A percentile compares a stretch with the other conserved stretches of the same genome.
These are phyloP conservation scores for Burhinus oedicnemus DNA, from an alignment of 2,113 vertebrate species.

Conservation along the genomic window DNA sequence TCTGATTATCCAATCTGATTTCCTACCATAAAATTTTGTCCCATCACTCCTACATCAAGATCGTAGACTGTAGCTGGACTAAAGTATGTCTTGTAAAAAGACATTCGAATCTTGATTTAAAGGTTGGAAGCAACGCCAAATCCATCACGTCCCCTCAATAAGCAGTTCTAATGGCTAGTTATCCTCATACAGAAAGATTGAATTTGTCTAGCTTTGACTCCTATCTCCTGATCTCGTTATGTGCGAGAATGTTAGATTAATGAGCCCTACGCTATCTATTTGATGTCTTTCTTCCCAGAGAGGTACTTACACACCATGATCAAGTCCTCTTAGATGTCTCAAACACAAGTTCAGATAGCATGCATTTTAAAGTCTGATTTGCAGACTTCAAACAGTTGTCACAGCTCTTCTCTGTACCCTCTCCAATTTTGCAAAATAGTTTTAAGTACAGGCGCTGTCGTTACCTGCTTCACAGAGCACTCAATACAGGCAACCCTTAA, in stretches of 20 bases:
- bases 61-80: background rate
- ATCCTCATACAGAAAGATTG: background rate
- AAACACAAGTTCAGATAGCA: background rate
- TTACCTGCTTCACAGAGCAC: background rate
- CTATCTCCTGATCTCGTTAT: background rate
- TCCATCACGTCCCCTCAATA: background rate
- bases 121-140: background rate
- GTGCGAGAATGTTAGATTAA: background rate
- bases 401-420: background rate
- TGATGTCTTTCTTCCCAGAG: background rate
- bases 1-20: constrained; percentile 36
- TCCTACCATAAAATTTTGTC: background rate
- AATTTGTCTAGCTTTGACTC: constrained; percentile 26
- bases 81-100: background rate
- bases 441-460: background rate
- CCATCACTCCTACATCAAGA: background rate
- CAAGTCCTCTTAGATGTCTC: background rate
- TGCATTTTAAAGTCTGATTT: background rate
- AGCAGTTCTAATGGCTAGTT: background rate
- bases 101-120: constrained; percentile 23
- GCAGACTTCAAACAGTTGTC: background rate
- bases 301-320: background rate
- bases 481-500: background rate
- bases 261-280: background rate
- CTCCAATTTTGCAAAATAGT: background rate